Evolutionary conservation across 2,797 vertebrate species (phyloP), one percentile per base, ranked within the genome.

Genomic region (Botia almorhae): DNA sequence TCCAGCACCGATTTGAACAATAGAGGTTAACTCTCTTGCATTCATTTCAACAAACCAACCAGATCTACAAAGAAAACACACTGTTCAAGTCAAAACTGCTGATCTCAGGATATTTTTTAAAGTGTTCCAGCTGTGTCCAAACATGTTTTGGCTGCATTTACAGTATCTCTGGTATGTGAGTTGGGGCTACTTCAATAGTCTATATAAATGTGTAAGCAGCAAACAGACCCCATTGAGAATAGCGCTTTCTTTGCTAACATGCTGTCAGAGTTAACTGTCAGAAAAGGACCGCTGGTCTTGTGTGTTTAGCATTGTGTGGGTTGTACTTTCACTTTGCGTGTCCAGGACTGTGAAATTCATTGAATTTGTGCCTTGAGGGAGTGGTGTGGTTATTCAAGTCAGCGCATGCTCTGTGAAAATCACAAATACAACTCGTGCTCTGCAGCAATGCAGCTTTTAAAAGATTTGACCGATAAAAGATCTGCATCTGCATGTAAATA

Each of bases 1-100:
- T 69, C 88, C 87, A 0, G 91, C 90, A 33, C 92, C 92, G 23
- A 89, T 83, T 21, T 85, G 90, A 82, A 95, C 77, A 51, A 88
- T 77, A 19, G 89, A 86, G n/a, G 43, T 78, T 65, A 83, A 84
- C 82, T 80, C 77, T 43, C 81, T 71, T 64, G 87, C 68, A 51
- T 84, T 91, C 94, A 95, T 95, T 79, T 89, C 89, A 78, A 78
- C 60, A 80, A 74, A 69, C 53, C 61, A 71, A 72, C 74, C 78
- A 16, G 74, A 79, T 69, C 91, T 90, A 84, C 56, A 80, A 61
- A 86, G 56, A 87, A 36, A 74, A 46, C 0, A 77, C 0, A 16
- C 43, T 21, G 12, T 19, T 64, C 56, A 65, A 61, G 64, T 83
- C 48, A 75, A 72, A 23, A 67, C 48, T 53, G 69, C 68, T 74